Conservation (phyloP, 2,113 vertebrate species). For the Gavia stellata region DNA sequence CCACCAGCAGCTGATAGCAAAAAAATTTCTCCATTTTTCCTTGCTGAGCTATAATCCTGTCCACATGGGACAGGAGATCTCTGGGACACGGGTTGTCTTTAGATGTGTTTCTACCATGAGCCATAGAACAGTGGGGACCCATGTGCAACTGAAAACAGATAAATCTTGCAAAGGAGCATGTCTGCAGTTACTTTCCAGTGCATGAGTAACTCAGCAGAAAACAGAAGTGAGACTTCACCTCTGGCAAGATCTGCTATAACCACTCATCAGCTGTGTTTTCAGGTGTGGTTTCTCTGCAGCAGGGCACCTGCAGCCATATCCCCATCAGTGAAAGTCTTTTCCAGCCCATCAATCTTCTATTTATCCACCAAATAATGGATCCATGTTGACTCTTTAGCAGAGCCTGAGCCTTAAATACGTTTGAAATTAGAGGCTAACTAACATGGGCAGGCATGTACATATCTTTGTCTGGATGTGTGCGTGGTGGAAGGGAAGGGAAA, state of each 20-base stretch:
- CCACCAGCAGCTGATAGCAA: neutral
- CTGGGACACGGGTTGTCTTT: neutral
- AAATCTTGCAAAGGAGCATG: neutral
- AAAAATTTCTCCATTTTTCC: neutral
- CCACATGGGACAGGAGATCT: neutral
- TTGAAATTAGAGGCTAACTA: neutral
- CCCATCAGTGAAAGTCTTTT: conserved; percentile 6
- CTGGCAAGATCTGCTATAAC: neutral
- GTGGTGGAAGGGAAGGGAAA: neutral
- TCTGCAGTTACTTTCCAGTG: neutral
- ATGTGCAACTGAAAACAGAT: neutral
- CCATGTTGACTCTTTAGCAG: neutral
- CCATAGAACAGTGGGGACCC: neutral
- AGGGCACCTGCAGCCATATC: neutral
- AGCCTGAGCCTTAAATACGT: neutral
- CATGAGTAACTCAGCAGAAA: neutral
- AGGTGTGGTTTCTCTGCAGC: neutral
- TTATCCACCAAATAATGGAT: neutral
- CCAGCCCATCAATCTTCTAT: conserved; percentile 13
- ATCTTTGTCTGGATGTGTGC: neutral
- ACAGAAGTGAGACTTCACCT: neutral
- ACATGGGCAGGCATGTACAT: neutral
- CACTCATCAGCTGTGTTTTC: conserved; percentile 6
- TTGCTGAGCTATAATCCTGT: neutral
- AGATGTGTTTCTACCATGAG: neutral